Percentiles rank a stretch among this genome's conserved stretches.
Conservation (phyloP, 2,797 vertebrate genomes). For the Sebastes hubbsi region DNA sequence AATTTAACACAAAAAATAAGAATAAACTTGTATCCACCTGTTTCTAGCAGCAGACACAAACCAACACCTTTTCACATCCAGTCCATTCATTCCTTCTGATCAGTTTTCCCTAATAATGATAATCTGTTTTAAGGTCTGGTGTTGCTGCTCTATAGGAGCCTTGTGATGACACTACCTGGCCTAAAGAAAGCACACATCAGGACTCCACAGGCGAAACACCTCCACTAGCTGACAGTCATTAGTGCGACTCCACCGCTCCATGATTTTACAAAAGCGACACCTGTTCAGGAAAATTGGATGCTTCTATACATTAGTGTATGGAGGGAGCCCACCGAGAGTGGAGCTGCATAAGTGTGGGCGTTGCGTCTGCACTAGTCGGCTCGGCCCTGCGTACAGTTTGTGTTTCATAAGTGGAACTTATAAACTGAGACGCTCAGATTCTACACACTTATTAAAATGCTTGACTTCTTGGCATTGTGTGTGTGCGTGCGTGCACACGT, state of each 20-base stretch:
- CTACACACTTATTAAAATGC: neutral
- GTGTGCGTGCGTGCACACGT: neutral
- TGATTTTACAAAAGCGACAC: neutral
- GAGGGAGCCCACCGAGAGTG: neutral
- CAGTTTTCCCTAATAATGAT: neutral
- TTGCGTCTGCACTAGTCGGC: constrained; percentile 45
- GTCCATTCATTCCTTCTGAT: neutral
- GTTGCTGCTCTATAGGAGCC: neutral
- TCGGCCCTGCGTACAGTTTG: constrained; percentile 8
- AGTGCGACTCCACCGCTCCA: neutral
- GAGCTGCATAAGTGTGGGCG: constrained; percentile 33
- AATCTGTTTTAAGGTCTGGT: neutral
- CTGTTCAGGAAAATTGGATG: neutral
- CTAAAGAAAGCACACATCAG: neutral
- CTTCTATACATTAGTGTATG: neutral
- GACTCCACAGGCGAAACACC: neutral
- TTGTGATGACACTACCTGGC: neutral
- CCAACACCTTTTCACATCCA: neutral
- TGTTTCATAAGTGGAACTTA: constrained; percentile 25
- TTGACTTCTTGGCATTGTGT: constrained; percentile 16
- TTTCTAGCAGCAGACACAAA: neutral
- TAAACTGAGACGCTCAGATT: constrained; percentile 19
- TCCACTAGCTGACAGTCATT: neutral
- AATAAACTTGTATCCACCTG: neutral
- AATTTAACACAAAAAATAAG: neutral